Percentiles rank a stretch among this genome's conserved stretches.
phyloP scores from a whole-genome alignment of 2,888 invertebrate genomes.

The Pristionchus exspectatus region DNA sequence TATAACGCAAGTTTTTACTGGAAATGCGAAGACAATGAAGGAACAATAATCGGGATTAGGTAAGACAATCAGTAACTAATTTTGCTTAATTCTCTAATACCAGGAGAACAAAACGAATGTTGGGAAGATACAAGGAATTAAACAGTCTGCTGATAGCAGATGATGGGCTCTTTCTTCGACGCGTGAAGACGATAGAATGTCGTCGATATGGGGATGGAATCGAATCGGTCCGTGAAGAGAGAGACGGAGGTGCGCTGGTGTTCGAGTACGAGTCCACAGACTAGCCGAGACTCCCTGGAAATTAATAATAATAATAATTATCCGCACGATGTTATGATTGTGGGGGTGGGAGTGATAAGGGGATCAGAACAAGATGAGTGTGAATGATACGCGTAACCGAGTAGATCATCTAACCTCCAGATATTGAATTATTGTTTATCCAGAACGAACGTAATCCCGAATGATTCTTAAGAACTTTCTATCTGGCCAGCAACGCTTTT shows the following conservation, averaged over 20 bases:
- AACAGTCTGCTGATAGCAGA: slow-evolving; percentile 52
- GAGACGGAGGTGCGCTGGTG: neutral
- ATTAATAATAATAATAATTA: neutral
- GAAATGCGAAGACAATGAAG: neutral
- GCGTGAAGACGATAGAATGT: slow-evolving; percentile 53
- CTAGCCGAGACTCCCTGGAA: slow-evolving; percentile 51
- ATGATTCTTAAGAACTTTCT: no score
- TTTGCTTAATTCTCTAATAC: no score
- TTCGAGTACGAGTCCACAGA: slow-evolving; percentile 49
- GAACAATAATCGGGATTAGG: neutral
- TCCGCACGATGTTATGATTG: no score
- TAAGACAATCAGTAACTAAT: no score
- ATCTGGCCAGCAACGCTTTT: no score
- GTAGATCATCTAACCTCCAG: no score
- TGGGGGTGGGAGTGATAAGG: no score
- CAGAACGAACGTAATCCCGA: no score
- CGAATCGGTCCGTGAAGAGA: slow-evolving; percentile 53
- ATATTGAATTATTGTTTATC: no score
- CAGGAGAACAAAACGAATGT: neutral
- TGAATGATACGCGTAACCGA: no score
- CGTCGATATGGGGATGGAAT: slow-evolving; percentile 46
- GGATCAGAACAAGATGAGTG: no score
- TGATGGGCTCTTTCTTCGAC: slow-evolving; percentile 50
- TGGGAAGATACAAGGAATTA: neutral
- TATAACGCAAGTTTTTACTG: neutral